Conservation (phyloP, 2,113 vertebrate genomes). For the Hassar affinis region DNA sequence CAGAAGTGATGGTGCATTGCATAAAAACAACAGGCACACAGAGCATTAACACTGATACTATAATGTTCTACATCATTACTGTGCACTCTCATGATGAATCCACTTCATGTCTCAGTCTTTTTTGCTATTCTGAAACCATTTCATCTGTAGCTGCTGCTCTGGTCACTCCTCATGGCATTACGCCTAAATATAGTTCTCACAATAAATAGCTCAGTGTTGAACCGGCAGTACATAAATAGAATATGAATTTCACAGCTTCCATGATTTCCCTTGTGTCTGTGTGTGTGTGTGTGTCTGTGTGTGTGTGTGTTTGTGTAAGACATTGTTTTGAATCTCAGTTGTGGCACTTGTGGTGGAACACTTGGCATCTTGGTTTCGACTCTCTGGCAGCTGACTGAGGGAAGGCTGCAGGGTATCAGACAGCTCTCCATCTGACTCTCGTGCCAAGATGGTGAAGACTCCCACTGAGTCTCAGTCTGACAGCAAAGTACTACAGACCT, state of each 20-base stretch:
- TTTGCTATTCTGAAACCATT: not conserved
- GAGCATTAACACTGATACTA: not conserved
- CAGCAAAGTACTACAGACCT: slow-evolving; percentile 5
- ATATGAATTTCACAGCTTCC: slow-evolving; percentile 29
- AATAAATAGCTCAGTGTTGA: slow-evolving; percentile 21
- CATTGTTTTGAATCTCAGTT: slow-evolving; percentile 12
- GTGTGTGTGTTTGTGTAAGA: not conserved
- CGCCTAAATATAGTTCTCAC: slow-evolving; percentile 24
- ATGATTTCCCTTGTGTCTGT: slow-evolving; percentile 13
- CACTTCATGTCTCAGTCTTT: not conserved
- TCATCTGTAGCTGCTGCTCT: not conserved
- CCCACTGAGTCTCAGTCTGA: slow-evolving; percentile 27
- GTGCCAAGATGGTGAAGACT: slow-evolving; percentile 30
- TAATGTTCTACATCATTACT: slow-evolving; percentile 1
- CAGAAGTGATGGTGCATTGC: not conserved
- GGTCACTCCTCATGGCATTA: not conserved
- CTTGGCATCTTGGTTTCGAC: slow-evolving; percentile 41
- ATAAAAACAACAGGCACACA: not conserved
- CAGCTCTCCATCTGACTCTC: slow-evolving; percentile 46
- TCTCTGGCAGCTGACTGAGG: slow-evolving; percentile 44
- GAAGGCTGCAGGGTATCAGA: slow-evolving; percentile 37
- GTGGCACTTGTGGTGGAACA: slow-evolving; percentile 18
- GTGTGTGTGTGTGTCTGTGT: not conserved
- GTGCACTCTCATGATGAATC: not conserved
- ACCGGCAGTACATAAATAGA: slow-evolving; percentile 5